Evolutionary conservation across 2,113 vertebrate species (phyloP).

Genomic region (Carassius gibelio): DNA sequence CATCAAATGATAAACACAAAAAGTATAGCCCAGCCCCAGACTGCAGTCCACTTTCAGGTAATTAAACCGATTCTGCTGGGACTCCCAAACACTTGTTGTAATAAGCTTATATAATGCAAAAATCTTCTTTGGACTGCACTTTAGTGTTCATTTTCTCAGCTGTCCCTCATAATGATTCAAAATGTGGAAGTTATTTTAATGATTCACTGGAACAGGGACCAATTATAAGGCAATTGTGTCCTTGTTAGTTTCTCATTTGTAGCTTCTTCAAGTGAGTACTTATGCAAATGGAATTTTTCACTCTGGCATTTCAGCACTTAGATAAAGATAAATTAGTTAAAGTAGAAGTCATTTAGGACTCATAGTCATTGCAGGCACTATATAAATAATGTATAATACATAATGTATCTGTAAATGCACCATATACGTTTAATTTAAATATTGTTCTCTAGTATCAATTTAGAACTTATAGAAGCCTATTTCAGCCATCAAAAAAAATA

Average conservation of each 20-base stretch:
- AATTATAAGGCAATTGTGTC: neutral
- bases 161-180: constrained; percentile 7
- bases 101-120: constrained; percentile 3
- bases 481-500: no score
- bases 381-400: neutral
- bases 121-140: neutral
- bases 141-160: constrained; percentile 6
- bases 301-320: neutral
- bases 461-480: neutral
- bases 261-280: neutral
- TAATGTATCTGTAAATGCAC: neutral
- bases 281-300: neutral
- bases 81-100: neutral
- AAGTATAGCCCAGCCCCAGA: neutral
- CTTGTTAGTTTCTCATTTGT: constrained; percentile 5
- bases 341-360: neutral
- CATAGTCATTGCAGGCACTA: neutral
- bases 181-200: constrained; percentile 12
- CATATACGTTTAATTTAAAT: neutral
- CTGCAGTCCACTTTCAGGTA: neutral
- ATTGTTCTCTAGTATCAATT: neutral
- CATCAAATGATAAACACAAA: neutral
- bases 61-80: neutral
- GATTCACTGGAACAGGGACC: neutral
- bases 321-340: neutral